A percentile compares a stretch with the other conserved stretches of the same genome.
Evolutionary conservation across 2,797 vertebrate species (phyloP).

Genomic region (Anguilla obscura): DNA sequence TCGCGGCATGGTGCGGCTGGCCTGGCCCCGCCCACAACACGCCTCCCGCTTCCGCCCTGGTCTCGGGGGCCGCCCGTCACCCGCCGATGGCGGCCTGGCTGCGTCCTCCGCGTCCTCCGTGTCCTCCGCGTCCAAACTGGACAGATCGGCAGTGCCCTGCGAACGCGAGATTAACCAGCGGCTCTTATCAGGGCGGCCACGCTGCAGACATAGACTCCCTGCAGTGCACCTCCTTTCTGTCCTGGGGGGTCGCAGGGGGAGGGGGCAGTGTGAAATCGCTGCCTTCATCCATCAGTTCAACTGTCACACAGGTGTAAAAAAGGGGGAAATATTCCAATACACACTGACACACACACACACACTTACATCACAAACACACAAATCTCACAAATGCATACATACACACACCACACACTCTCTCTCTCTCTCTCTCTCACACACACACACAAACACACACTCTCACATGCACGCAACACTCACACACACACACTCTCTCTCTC

Average conservation of each 20-base stretch:
- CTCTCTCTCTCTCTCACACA: too few species aligned
- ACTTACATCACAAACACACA: not conserved
- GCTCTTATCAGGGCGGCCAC: slow-evolving; percentile 7
- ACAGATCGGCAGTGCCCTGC: slow-evolving; percentile 39
- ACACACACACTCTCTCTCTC: not conserved
- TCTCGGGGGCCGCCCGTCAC: not conserved
- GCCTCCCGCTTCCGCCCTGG: not conserved
- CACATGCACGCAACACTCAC: too few species aligned
- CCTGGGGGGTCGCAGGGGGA: not conserved
- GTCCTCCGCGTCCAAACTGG: slow-evolving; percentile 35
- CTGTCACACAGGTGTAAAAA: not conserved
- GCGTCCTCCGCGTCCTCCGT: slow-evolving; percentile 41
- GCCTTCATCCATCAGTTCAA: not conserved
- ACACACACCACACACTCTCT: too few species aligned
- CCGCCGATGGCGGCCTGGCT: not conserved
- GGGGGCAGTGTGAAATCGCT: not conserved
- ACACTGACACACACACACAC: not conserved
- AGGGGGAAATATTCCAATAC: not conserved
- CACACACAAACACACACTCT: too few species aligned
- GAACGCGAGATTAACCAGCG: slow-evolving; percentile 42
- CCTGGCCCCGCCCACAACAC: not conserved
- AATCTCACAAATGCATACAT: not conserved
- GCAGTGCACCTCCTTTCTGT: not conserved
- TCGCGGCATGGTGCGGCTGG: not conserved
- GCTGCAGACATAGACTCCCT: not conserved